A percentile compares a stretch with the other conserved stretches of the same genome.
phyloP scores from a whole-genome alignment of 2,113 vertebrate genomes.

The Malurus cyaneus region DNA sequence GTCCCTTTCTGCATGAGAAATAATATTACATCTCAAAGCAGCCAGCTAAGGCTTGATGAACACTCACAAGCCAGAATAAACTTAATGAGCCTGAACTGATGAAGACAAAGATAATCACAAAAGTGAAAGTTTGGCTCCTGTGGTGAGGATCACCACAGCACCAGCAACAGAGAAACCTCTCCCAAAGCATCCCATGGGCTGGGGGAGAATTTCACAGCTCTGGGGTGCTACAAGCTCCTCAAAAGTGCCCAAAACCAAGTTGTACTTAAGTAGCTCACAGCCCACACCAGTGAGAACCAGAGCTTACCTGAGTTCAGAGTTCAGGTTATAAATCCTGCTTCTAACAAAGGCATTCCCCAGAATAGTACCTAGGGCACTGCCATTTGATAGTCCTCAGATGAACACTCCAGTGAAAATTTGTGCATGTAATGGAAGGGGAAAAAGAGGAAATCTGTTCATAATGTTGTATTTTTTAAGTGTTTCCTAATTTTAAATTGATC shows the following conservation, averaged over 20 bases:
- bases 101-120: neutral
- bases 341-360: neutral
- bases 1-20: rapidly evolving
- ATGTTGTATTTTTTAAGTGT: neutral
- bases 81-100: neutral
- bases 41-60: neutral
- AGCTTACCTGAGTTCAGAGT: neutral
- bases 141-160: neutral
- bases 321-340: neutral
- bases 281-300: neutral
- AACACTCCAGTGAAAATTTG: neutral
- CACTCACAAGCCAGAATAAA: neutral
- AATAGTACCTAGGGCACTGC: neutral
- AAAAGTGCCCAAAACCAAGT: neutral
- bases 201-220: neutral
- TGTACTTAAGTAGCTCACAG: neutral
- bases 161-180: neutral
- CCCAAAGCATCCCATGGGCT: neutral
- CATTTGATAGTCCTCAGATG: neutral
- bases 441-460: neutral
- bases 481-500: neutral
- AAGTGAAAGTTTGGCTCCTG: neutral
- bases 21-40: neutral
- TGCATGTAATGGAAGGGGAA: neutral
- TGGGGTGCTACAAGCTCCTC: neutral